Conservation (phyloP, 2,797 vertebrate species). For the Urosaurus nigricauda region DNA sequence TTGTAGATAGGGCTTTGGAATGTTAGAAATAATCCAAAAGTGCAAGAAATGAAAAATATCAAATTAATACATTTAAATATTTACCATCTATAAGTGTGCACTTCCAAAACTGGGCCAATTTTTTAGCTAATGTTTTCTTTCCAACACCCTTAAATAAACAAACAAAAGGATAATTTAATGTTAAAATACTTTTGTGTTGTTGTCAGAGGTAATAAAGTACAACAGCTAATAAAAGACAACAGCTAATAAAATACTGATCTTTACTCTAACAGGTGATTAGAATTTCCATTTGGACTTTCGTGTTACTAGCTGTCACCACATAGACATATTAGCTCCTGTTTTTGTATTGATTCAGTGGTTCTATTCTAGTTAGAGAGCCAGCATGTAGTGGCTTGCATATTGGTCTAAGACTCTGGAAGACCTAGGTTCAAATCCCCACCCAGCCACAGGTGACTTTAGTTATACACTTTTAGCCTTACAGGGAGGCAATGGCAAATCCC, state of each 20-base stretch:
- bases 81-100: constrained; percentile 92
- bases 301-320: background rate
- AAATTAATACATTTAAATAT: constrained; percentile 12
- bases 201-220: background rate
- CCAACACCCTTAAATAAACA: constrained; percentile 87
- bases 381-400: too few species aligned
- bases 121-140: constrained; percentile 90
- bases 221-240: constrained; percentile 20
- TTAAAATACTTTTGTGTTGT: constrained; percentile 25
- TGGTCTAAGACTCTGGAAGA: too few species aligned
- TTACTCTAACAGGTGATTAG: constrained; percentile 18
- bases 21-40: background rate
- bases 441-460: too few species aligned
- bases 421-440: too few species aligned
- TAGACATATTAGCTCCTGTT: background rate
- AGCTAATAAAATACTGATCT: constrained; percentile 16
- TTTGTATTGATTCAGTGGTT: background rate
- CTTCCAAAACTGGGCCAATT: constrained; percentile 87
- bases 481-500: too few species aligned
- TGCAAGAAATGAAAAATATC: constrained; percentile 16
- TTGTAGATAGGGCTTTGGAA: background rate
- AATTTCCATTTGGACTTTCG: constrained; percentile 6
- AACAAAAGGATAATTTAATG: constrained; percentile 40
- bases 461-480: too few species aligned
- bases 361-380: too few species aligned